These are phyloP conservation scores for Cossypha caffra DNA, from an alignment of 2,797 vertebrate species.

Conservation along the genomic window DNA sequence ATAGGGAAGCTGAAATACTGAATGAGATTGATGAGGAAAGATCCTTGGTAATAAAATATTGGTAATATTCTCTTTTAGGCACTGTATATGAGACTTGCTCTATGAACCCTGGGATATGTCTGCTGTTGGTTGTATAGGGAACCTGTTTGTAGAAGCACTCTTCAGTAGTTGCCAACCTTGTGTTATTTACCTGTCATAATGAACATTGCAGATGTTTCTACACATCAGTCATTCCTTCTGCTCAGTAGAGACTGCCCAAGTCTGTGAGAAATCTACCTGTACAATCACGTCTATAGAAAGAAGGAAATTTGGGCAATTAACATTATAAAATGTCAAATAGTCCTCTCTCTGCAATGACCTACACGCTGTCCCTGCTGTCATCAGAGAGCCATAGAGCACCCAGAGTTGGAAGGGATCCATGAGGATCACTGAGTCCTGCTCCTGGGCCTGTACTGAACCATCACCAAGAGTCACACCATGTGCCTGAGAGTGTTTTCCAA, in stretches of 20 bases:
- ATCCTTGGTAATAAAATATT: constrained; percentile 43
- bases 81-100: not conserved
- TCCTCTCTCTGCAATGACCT: not conserved
- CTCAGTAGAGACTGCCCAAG: not conserved
- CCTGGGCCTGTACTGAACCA: not conserved
- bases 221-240: not conserved
- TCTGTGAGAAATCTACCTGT: not conserved
- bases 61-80: not conserved
- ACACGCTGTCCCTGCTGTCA: not conserved
- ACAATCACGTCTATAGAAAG: not conserved
- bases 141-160: not conserved
- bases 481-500: not conserved
- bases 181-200: not conserved
- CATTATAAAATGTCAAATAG: not conserved
- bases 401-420: not conserved
- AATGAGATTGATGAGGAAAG: constrained; percentile 61
- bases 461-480: not conserved
- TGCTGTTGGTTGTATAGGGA: not conserved
- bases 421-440: not conserved
- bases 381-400: not conserved
- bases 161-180: not conserved
- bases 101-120: not conserved
- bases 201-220: not conserved
- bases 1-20: constrained; percentile 67
- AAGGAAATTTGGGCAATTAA: not conserved